Percentiles rank a stretch among this genome's conserved stretches.
Conservation (phyloP, 1,140 invertebrate species). For the Phymorhynchus buccinoides region DNA sequence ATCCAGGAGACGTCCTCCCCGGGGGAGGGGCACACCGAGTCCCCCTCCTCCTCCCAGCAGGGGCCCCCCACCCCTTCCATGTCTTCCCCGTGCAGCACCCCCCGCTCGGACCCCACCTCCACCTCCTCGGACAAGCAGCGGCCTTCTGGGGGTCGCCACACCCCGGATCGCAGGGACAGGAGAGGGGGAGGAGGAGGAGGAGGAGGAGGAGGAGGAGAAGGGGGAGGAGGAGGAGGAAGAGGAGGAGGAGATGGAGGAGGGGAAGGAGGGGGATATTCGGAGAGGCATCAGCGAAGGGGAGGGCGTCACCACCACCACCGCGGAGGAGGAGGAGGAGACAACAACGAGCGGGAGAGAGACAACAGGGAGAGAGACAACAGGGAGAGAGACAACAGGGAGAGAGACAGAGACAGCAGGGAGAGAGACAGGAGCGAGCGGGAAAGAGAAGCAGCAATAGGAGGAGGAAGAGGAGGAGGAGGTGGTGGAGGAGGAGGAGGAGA, state of each 20-base stretch:
- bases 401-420: slow-evolving; percentile 17
- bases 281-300: slow-evolving; percentile 31
- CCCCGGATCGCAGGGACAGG: slow-evolving; percentile 1
- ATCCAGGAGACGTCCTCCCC: slow-evolving; percentile 65
- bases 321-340: slow-evolving; percentile 1
- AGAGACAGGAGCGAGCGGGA: neutral
- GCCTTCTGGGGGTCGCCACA: slow-evolving; percentile 28
- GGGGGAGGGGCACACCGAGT: slow-evolving; percentile 53
- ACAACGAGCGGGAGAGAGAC: neutral
- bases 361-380: slow-evolving; percentile 2
- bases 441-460: no score
- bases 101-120: slow-evolving; percentile 65
- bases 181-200: neutral
- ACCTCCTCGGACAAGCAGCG: slow-evolving; percentile 63
- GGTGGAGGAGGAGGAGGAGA: neutral
- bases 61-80: slow-evolving; percentile 68
- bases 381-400: slow-evolving; percentile 18
- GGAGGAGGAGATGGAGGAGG: slow-evolving; percentile 1
- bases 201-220: neutral
- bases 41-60: slow-evolving; percentile 66
- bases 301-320: slow-evolving; percentile 33
- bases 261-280: neutral
- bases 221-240: neutral
- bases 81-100: slow-evolving; percentile 68
- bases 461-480: neutral